Evolutionary conservation across 1,140 invertebrate genomes (phyloP).

Genomic region (honey bee (Apis mellifera)): Amel_HAv3.1 CM009935.2:4579501-4580000

Average conservation of each 20-base stretch:
- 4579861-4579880: slow-evolving; percentile 13
- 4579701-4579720: slow-evolving; percentile 11
- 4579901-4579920: slow-evolving; percentile 7
- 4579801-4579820: slow-evolving; percentile 11
- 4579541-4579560: not conserved
- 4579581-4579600: not conserved
- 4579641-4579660: not conserved
- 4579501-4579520: not conserved
- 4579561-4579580: not conserved
- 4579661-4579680: slow-evolving; percentile 41
- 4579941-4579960: not conserved
- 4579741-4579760: slow-evolving; percentile 6
- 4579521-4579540: not conserved
- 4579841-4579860: not conserved
- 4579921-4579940: not conserved
- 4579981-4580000: not conserved
- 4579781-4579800: not conserved
- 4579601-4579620: not conserved
- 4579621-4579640: not conserved
- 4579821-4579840: slow-evolving; percentile 10
- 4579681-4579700: not conserved
- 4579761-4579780: not conserved
- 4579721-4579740: slow-evolving; percentile 7
- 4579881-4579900: not conserved
- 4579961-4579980: not conserved